Base-by-base conservation (phyloP, 2,113 vertebrate species). In the Apodemus speciosus region DNA sequence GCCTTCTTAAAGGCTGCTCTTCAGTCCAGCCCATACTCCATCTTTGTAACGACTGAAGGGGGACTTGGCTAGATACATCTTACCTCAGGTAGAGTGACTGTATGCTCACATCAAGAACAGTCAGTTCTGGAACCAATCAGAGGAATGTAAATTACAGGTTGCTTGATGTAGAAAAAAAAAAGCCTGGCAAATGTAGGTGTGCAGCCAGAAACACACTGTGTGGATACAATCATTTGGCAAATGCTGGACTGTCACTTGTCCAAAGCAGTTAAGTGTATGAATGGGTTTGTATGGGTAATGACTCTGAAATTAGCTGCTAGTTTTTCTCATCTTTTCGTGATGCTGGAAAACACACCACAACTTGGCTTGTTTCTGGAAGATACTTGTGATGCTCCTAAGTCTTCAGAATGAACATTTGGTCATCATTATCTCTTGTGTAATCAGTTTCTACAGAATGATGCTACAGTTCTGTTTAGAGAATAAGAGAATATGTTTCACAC, bases 251-350 rank as follows among this genome's bases (percentile, higher is more conserved):
- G 98, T 97, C 96, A 97, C 97, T 98, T 98, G 97, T 98, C 98
- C 98, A 98, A 97, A 98, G 97, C 89, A 64, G 20, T 97, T 97
- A 97, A 95, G 96, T 97, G 95, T 98, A 96, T 96, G 97, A 98
- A 97, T 97, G 97, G 97, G 96, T 97, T 98, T 97, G 96, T 97
- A 97, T 92, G 97, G 98, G 95, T 97, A 98, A 98, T 98, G 97
- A 98, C 97, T 98, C 96, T 96, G 97, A 98, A 98, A 96, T 97
- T 97, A 98, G 96, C 97, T 97, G 97, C 97, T 97, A 98, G 97
- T 94, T 97, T 98, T 97, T 97, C 97, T 97, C 97, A 89, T 98
- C 96, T 96, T 96, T 97, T 96, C 94, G 91, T 94, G 94, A 96
- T 97, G 97, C 94, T 97, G 96, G 96, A 97, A 97, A 98, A 97